A percentile compares a stretch with the other conserved stretches of the same genome.
Evolutionary conservation across 2,797 vertebrate genomes (phyloP).

Genomic region (Sternarchorhynchus goeldii): DNA sequence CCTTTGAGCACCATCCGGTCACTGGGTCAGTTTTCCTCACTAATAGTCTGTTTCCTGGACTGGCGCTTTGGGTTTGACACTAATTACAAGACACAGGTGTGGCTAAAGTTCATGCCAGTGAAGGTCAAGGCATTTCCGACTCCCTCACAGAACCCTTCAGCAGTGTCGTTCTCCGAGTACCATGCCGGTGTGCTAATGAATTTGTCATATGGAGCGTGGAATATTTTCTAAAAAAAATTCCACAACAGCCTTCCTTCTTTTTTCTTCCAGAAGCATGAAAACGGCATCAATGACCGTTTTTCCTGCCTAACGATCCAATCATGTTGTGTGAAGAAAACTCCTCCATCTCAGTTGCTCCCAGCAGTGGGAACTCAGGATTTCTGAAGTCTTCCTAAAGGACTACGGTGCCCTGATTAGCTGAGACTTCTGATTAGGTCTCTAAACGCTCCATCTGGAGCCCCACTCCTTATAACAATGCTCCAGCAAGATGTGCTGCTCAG

Average conservation of each 20-base stretch:
- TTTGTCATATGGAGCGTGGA: slow-evolving; percentile 26
- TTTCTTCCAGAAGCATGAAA: background rate
- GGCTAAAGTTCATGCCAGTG: slow-evolving; percentile 61
- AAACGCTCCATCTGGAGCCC: slow-evolving; percentile 45
- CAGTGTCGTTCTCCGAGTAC: background rate
- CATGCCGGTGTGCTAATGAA: slow-evolving; percentile 6
- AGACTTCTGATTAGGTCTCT: slow-evolving; percentile 8
- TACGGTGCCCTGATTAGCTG: slow-evolving; percentile 39
- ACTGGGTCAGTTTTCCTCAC: slow-evolving; percentile 41
- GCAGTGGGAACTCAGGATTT: slow-evolving; percentile 14
- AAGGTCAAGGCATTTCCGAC: slow-evolving; percentile 73
- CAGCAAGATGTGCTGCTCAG: slow-evolving; percentile 32
- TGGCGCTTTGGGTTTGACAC: slow-evolving; percentile 58
- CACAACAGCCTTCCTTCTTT: background rate
- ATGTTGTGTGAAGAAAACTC: background rate
- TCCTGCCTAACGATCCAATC: slow-evolving; percentile 29
- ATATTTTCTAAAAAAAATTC: background rate
- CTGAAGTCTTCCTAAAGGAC: slow-evolving; percentile 28
- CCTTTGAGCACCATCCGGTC: slow-evolving; percentile 27
- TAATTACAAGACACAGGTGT: slow-evolving; percentile 63
- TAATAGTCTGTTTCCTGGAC: slow-evolving; percentile 40
- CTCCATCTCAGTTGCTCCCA: background rate
- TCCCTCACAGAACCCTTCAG: slow-evolving; percentile 13
- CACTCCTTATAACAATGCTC: slow-evolving; percentile 26
- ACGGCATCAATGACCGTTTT: slow-evolving; percentile 22